Conservation (phyloP, 2,888 invertebrate species). For the Parapristionchus giblindavisi region DNA sequence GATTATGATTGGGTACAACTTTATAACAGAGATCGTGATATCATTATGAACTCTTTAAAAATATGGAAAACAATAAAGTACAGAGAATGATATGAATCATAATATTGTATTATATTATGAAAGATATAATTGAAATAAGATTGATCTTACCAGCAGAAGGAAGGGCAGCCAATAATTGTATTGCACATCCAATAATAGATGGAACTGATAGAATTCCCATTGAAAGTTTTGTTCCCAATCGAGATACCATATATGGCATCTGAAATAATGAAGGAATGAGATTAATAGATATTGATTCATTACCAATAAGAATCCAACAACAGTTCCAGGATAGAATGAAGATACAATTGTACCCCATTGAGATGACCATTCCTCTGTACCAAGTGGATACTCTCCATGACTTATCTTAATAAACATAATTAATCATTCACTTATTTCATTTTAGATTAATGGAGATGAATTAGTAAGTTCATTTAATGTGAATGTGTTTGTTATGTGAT, state of each 20-base stretch:
- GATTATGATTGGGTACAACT: too few relatives aligned
- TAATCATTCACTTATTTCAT: not conserved
- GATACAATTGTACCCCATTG: constrained; percentile 63
- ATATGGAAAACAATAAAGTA: not conserved
- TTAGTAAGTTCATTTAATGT: too few relatives aligned
- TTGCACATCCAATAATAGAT: constrained; percentile 44
- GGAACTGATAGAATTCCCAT: constrained; percentile 53
- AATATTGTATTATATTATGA: not conserved
- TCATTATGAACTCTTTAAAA: not conserved
- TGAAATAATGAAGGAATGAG: too few relatives aligned
- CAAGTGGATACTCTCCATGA: constrained; percentile 15
- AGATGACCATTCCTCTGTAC: constrained; percentile 49
- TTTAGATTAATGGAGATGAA: not conserved
- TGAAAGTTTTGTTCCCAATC: constrained; percentile 58
- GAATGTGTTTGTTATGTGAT: too few relatives aligned
- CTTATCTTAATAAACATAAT: not conserved
- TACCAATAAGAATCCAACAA: constrained; percentile 63
- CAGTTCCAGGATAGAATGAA: constrained; percentile 65
- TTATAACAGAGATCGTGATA: not conserved
- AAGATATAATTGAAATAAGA: not conserved
- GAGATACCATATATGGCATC: constrained; percentile 61
- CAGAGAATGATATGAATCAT: not conserved
- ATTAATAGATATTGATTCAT: too few relatives aligned
- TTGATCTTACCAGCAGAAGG: constrained; percentile 10
- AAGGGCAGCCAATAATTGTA: constrained; percentile 52